Percentiles rank a stretch among this genome's conserved stretches.
Conservation (phyloP, 2,113 vertebrate species). For the Grallaria varia region DNA sequence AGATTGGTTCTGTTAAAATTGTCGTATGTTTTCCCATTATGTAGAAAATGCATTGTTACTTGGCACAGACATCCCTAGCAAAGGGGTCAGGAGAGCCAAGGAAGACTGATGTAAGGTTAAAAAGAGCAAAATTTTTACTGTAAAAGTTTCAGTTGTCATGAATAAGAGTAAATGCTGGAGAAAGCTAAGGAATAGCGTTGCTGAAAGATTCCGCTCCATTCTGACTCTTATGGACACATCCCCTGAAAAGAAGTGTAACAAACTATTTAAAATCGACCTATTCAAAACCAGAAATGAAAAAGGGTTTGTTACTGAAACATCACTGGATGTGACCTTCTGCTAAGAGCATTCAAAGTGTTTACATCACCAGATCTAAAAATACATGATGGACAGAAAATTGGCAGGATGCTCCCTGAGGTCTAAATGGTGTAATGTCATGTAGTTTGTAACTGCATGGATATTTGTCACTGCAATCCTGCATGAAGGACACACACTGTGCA, state of each 20-base stretch:
- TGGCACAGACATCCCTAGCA: neutral
- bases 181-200: neutral
- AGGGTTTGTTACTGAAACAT: conserved; percentile 34
- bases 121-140: conserved; percentile 4
- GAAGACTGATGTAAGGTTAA: neutral
- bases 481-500: conserved; percentile 59
- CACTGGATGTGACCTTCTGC: conserved; percentile 50
- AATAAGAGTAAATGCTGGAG: neutral
- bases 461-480: conserved; percentile 47
- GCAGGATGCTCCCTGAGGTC: conserved; percentile 49
- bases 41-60: neutral
- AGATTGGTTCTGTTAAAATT: neutral
- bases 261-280: conserved; percentile 40
- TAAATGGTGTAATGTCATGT: conserved; percentile 9
- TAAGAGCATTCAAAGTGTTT: conserved; percentile 13
- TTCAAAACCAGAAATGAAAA: neutral
- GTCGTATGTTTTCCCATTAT: neutral
- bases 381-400: conserved; percentile 61
- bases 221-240: neutral
- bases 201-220: neutral
- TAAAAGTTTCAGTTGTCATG: neutral
- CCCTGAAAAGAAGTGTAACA: conserved; percentile 34
- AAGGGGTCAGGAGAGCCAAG: neutral
- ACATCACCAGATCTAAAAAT: conserved; percentile 19
- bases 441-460: conserved; percentile 30